These are phyloP conservation scores for Dryobotodes eremita DNA, from an alignment of 2,888 invertebrate species.

Conservation along the genomic window DNA sequence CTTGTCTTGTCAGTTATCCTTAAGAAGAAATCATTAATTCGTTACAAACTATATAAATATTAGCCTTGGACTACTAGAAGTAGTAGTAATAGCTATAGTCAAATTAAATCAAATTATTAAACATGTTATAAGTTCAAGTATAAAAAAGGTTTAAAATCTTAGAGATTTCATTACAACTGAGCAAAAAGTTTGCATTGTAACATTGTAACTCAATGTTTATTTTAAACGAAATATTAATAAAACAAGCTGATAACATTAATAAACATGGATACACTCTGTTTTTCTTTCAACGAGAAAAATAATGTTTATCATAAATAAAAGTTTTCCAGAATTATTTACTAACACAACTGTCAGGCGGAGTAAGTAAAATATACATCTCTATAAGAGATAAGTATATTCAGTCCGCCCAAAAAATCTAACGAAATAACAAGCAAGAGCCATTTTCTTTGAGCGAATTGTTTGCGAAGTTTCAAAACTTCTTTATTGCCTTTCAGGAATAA, in stretches of 20 bases:
- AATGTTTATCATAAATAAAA: conserved; percentile 37
- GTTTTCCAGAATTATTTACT: conserved; percentile 37
- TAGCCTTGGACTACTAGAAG: neutral
- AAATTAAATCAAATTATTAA: neutral
- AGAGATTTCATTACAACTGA: neutral
- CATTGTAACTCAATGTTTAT: neutral
- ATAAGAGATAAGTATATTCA: conserved; percentile 12
- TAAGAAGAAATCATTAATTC: neutral
- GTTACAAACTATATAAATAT: neutral
- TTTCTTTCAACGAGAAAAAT: conserved; percentile 19
- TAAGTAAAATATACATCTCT: conserved; percentile 41
- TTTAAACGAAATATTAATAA: neutral
- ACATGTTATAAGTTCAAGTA: neutral
- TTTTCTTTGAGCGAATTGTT: conserved; percentile 57
- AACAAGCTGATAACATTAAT: neutral
- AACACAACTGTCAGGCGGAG: conserved; percentile 40
- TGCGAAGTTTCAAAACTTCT: conserved; percentile 53
- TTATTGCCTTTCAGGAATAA: conserved; percentile 52
- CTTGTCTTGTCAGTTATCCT: neutral
- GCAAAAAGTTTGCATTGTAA: neutral
- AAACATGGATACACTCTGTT: conserved; percentile 4
- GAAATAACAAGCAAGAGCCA: conserved; percentile 42
- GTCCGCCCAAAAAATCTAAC: conserved; percentile 44
- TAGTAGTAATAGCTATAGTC: neutral
- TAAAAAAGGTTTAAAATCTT: neutral